Percentiles rank a stretch among this genome's conserved stretches.
These are phyloP conservation scores for Toxotes jaculatrix DNA, from an alignment of 2,113 vertebrate genomes.

Conservation along the genomic window DNA sequence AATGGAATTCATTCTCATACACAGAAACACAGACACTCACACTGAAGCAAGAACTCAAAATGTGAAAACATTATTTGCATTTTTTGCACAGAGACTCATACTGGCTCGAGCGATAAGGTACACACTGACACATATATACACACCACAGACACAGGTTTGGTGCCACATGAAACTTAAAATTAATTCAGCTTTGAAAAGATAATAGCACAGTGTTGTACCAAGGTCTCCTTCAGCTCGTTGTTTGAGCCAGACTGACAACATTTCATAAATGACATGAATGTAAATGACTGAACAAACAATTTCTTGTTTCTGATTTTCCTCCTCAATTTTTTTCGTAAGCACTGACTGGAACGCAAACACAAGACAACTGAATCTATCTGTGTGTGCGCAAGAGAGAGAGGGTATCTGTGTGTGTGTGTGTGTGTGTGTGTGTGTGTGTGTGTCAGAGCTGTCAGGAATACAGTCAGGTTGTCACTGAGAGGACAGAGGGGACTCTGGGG, in stretches of 20 bases:
- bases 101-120: not conserved
- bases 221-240: not conserved
- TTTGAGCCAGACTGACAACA: not conserved
- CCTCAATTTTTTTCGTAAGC: not conserved
- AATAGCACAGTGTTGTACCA: not conserved
- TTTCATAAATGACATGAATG: not conserved
- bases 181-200: slow-evolving; percentile 18
- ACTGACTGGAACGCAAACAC: not conserved
- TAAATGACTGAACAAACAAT: not conserved
- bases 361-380: not conserved
- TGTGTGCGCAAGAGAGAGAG: not conserved
- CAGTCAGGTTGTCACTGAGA: slow-evolving; percentile 64
- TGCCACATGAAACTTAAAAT: slow-evolving; percentile 5
- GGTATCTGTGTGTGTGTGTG: too few relatives aligned
- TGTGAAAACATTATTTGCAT: not conserved
- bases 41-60: not conserved
- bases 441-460: slow-evolving; percentile 49
- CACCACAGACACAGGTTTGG: not conserved
- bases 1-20: not conserved
- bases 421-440: not conserved
- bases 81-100: slow-evolving; percentile 2
- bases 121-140: not conserved
- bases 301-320: not conserved
- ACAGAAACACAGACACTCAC: not conserved
- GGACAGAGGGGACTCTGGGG: slow-evolving; percentile 65